Evolutionary conservation across 1,140 invertebrate species (phyloP), one percentile per base, ranked within the genome.

Genomic region (Cardiocondyla obscurior): DNA sequence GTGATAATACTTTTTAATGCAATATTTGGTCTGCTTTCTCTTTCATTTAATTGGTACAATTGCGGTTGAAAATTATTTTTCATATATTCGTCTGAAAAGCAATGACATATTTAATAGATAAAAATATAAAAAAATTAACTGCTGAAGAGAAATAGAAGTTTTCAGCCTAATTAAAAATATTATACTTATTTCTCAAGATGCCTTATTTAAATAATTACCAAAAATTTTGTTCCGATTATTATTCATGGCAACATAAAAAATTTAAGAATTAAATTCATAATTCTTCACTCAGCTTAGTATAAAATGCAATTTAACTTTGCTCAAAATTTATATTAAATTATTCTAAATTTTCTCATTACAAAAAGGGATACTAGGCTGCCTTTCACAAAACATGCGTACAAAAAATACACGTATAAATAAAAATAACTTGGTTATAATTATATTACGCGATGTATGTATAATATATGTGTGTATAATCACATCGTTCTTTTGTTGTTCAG

Each of bases 401-500:
- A 60, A 60, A 60, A 33, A 36, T 30, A 14, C 22, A 10, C 70
- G 33, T 39, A 88, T n/a, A 88, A 86, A 82, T 53, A 33, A 70
- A 86, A 77, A 62, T 57, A 65, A 81, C 19, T 85, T 74, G 14
- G 79, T 89, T 89, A 89, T 28, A 76, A 12, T 53, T 69, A 62
- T 19, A 62, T 19, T 62, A 39, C 51, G 53, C 19, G 49, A 25
- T 53, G 60, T 73, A 81, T 62, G 42, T n/a, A n/a, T n/a, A n/a
- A n/a, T n/a, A n/a, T n/a, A n/a, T n/a, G n/a, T n/a, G n/a, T n/a
- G n/a, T n/a, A n/a, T n/a, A n/a, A 77, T 81, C 64, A 86, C 85
- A 87, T 87, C 72, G 60, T 86, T 87, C 64, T 76, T 57, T 84
- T 88, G 86, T 88, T 65, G 65, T n/a, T n/a, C n/a, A n/a, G n/a